Percentiles rank a stretch among this genome's conserved stretches.
These are phyloP conservation scores for Falco berigora DNA, from an alignment of 2,797 vertebrate genomes.

Conservation along the genomic window DNA sequence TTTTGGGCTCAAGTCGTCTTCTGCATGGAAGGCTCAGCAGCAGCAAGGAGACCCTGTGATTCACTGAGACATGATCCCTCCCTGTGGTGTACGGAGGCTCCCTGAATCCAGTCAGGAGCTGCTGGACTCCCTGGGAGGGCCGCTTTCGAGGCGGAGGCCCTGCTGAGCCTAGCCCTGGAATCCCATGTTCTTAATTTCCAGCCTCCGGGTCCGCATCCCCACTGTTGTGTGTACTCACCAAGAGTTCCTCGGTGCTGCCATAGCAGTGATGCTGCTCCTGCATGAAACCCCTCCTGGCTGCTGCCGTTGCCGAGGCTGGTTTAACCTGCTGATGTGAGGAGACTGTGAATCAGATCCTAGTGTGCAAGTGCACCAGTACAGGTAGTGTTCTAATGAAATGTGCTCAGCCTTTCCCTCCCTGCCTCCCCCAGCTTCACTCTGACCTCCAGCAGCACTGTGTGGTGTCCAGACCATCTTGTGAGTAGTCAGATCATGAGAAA, in stretches of 20 bases:
- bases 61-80: neutral
- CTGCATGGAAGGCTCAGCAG: neutral
- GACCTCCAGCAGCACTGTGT: neutral
- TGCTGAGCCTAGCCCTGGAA: neutral
- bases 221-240: neutral
- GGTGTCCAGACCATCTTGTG: neutral
- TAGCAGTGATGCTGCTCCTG: neutral
- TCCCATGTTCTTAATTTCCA: neutral
- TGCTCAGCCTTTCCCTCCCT: neutral
- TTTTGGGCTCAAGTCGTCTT: neutral
- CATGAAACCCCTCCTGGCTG: neutral
- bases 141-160: neutral
- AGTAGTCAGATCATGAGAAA: neutral
- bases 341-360: neutral
- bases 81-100: neutral
- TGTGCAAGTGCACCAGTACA: neutral
- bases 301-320: neutral
- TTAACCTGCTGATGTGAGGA: neutral
- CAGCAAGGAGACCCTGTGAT: neutral
- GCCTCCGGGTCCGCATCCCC: accelerated
- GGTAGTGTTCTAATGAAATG: neutral
- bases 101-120: neutral
- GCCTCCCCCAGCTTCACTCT: neutral
- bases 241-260: accelerated
- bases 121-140: neutral